phyloP scores from a whole-genome alignment of 2,888 invertebrate species.

The Andrena hattorfiana region DNA sequence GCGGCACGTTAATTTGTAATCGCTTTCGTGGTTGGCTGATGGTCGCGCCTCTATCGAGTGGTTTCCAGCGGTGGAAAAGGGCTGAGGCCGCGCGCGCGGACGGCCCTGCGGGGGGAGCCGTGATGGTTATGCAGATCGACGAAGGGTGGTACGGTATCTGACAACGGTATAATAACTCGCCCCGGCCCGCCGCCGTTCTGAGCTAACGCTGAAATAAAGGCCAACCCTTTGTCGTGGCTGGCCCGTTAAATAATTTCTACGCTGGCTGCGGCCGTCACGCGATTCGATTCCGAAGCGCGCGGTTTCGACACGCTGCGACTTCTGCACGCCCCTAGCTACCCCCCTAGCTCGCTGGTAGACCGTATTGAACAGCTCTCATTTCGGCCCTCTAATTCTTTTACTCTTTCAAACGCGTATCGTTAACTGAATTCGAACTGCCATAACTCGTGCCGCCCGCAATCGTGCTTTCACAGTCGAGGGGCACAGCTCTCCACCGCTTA shows the following conservation, averaged over 20 bases:
- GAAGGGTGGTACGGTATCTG: slow-evolving; percentile 75
- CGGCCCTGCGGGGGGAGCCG: slow-evolving; percentile 69
- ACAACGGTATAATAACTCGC: slow-evolving; percentile 77
- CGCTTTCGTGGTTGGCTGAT: slow-evolving; percentile 79
- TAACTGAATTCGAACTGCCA: too few relatives aligned
- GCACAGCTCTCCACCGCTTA: too few relatives aligned
- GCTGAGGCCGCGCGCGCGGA: slow-evolving; percentile 41
- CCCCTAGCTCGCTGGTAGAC: background rate
- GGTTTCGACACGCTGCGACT: slow-evolving; percentile 25
- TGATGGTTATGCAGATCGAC: slow-evolving; percentile 81
- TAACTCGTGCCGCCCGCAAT: too few relatives aligned
- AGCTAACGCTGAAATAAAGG: slow-evolving; percentile 77
- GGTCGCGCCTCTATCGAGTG: slow-evolving; percentile 78
- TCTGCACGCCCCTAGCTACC: background rate
- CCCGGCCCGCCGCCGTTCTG: slow-evolving; percentile 54
- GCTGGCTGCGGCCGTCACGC: slow-evolving; percentile 58
- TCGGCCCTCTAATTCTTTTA: too few relatives aligned
- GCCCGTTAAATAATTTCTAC: slow-evolving; percentile 56
- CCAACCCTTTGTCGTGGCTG: slow-evolving; percentile 71
- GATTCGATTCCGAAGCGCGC: slow-evolving; percentile 33
- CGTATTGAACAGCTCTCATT: too few relatives aligned
- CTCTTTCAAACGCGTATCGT: too few relatives aligned
- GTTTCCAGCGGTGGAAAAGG: slow-evolving; percentile 70
- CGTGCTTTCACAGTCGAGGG: too few relatives aligned
- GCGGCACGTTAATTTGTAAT: slow-evolving; percentile 83